Evolutionary conservation across 2,888 invertebrate species (phyloP), one percentile per base, ranked within the genome.

Genomic region (Psococerastis gibbosa): DNA sequence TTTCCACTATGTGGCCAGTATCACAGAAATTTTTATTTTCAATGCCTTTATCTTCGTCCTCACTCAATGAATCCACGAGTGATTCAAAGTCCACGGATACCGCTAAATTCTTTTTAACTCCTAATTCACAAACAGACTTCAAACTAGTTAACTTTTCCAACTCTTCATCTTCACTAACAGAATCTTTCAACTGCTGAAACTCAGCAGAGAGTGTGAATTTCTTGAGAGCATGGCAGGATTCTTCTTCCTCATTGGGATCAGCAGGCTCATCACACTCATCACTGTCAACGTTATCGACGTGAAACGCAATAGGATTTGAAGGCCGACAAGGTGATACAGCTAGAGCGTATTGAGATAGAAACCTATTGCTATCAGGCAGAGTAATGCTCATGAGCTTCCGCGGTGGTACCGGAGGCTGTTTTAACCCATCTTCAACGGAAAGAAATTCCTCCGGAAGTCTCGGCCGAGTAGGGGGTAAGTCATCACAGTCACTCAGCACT

Each of bases 151-250:
- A 11, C 27, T 27, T 27, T 11, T 27, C 27, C 27, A 27, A 13
- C 8, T 34, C 38, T 5, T 38, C 38, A 18, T 38, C 38, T 4
- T 5, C 8, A 5, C 20, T 18, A 16, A 38, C 9, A 3, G 38
- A 38, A 20, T 38, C 22, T 38, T 38, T 38, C 20, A 38, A 17
- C 6, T 38, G 22, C 20, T 20, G 22, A 20, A 38, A 38, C 20
- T 38, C 38, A 13, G 38, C 20, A 17, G 38, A 38, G 6, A 38
- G 5, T 5, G 38, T 38, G 22, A 38, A 38, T 38, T 38, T 5
- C 22, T 38, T 38, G 9, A 38, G 22, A 16, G 22, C 38, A 38
- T 38, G 20, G n/a, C n/a, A n/a, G n/a, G n/a, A n/a, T n/a, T n/a
- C n/a, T n/a, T n/a, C n/a, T n/a, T n/a, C n/a, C n/a, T n/a, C n/a